Conservation (phyloP, 2,113 vertebrate genomes). For the Gymnogyps californianus region DNA sequence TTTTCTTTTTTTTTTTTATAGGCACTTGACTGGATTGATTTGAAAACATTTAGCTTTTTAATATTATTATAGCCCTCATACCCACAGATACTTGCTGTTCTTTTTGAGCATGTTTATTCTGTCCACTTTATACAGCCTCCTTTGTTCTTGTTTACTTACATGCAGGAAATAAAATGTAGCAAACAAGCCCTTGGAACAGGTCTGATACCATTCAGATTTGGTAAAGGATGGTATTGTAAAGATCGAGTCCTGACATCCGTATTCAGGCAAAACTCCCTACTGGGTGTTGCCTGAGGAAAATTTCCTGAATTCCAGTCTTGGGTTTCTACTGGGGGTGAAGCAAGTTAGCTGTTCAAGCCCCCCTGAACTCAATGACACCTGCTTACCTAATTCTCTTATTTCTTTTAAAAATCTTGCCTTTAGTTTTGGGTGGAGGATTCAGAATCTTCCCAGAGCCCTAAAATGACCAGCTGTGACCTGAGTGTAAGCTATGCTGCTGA, state of each 20-base stretch:
- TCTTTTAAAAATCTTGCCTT: not conserved
- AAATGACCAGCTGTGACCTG: not conserved
- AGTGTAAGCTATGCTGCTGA: not conserved
- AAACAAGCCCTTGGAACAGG: not conserved
- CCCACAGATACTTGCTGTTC: not conserved
- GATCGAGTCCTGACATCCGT: not conserved
- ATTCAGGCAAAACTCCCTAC: not conserved
- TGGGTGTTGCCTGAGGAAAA: not conserved
- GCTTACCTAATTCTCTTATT: not conserved
- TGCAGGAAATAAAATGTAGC: not conserved
- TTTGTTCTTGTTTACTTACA: not conserved
- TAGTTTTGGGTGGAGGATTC: not conserved
- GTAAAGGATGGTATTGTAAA: not conserved
- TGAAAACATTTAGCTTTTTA: conserved; percentile 29
- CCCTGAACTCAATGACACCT: not conserved
- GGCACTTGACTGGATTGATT: not conserved
- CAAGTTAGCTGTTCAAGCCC: not conserved
- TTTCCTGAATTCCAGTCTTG: not conserved
- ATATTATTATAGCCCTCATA: not conserved
- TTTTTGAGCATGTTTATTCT: not conserved
- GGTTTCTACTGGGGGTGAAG: not conserved
- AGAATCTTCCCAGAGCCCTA: not conserved
- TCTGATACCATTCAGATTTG: not conserved
- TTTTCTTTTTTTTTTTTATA: not conserved
- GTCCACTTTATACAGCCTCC: not conserved